Evolutionary conservation across 2,888 invertebrate genomes (phyloP), one percentile per base, ranked within the genome.

Genomic region (Drosophila mettleri): DNA sequence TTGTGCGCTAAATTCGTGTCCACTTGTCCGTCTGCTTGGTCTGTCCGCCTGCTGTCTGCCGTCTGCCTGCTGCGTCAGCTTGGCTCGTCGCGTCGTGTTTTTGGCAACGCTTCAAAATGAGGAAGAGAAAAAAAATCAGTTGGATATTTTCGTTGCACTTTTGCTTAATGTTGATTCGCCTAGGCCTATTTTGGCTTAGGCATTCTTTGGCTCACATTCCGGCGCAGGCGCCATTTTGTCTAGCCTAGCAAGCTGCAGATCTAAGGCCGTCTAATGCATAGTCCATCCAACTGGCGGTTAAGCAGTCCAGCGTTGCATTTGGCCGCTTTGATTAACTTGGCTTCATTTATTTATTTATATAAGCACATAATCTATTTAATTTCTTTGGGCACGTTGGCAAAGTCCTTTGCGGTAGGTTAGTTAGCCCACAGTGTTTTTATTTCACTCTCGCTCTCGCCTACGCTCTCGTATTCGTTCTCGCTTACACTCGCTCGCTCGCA

Each of bases 91-190:
- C 59, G 20, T 80, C 73, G 79, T 86, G 64, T 70, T 85, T 81
- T 82, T 75, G 85, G 81, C 84, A 86, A 69, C 43, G 66, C 51
- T 75, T 83, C 78, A 81, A 80, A 7, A n/a, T 20, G 18, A 18
- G 3, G 46, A 48, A 8, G 18, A 18, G 1, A 78, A 76, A 33
- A 31, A 51, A 66, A 53, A 53, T 61, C 53, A 49, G 72, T 70
- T 81, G 72, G 69, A 63, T 62, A 64, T 70, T 72, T 70, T 73
- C 79, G 82, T 58, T 76, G 87, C 82, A 76, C 71, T 76, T 69
- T 69, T 78, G 83, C 85, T 85, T 76, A 76, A 72, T 74, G 82
- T 81, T 87, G 82, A 84, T 87, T 84, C 83, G 83, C 69, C 70
- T 84, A 87, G 83, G 87, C 83, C 87, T 87, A 76, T 69, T 78